Evolutionary conservation across 2,888 invertebrate genomes (phyloP).

Genomic region (Chelonus formosanus): DNA sequence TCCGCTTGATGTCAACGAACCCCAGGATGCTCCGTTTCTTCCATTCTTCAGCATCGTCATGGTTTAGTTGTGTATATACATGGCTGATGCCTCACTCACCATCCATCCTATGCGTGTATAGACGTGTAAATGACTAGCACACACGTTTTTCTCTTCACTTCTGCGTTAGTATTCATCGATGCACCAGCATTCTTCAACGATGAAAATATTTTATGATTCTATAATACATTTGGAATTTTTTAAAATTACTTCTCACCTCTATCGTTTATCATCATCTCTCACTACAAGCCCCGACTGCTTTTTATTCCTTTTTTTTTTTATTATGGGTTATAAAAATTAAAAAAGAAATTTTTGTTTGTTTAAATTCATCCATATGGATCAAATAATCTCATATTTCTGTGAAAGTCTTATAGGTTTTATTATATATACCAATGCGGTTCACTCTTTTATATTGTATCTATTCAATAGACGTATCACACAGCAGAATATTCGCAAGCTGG

Average conservation of each 20-base stretch:
- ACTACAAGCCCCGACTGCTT: too few species aligned
- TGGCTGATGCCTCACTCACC: slow-evolving; percentile 19
- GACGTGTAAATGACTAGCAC: slow-evolving; percentile 29
- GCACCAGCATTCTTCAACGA: background rate
- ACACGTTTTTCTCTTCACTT: slow-evolving; percentile 16
- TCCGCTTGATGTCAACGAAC: slow-evolving; percentile 59
- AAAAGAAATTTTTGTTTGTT: too few species aligned
- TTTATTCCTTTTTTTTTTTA: too few species aligned
- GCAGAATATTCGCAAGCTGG: slow-evolving; percentile 12
- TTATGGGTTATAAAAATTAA: too few species aligned
- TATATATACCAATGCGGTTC: slow-evolving; percentile 24
- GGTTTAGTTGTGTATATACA: slow-evolving; percentile 21
- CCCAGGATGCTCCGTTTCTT: slow-evolving; percentile 41
- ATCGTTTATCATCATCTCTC: too few species aligned
- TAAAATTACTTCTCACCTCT: too few species aligned
- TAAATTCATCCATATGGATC: too few species aligned
- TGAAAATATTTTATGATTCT: background rate
- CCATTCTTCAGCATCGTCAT: slow-evolving; percentile 34
- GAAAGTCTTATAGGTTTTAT: slow-evolving; percentile 26
- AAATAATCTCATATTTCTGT: slow-evolving; percentile 9
- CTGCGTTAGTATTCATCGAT: background rate
- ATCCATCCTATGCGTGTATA: slow-evolving; percentile 18
- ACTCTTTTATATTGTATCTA: background rate
- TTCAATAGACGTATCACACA: slow-evolving; percentile 1
- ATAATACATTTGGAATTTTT: too few species aligned